These are phyloP conservation scores for Saccostrea glomerata DNA, from an alignment of 1,140 invertebrate species.

Conservation along the genomic window DNA sequence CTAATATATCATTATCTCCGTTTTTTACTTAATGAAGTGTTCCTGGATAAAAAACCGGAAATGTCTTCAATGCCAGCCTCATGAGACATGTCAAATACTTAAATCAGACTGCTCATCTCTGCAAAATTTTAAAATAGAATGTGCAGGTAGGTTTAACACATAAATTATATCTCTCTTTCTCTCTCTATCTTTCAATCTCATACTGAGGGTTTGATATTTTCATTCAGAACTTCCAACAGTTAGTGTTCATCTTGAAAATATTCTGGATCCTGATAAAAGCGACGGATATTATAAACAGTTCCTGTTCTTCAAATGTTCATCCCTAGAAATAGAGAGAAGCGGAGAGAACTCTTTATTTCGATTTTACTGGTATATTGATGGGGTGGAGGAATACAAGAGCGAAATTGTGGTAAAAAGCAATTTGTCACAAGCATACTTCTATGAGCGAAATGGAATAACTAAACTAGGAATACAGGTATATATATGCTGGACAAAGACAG, in stretches of 20 bases:
- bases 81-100: background rate
- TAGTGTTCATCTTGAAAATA: background rate
- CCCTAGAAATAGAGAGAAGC: background rate
- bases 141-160: background rate
- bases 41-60: background rate
- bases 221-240: background rate
- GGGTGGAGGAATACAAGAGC: background rate
- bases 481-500: too few relatives aligned
- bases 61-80: background rate
- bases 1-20: too few relatives aligned
- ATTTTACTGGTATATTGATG: background rate
- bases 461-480: background rate
- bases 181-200: background rate
- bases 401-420: background rate
- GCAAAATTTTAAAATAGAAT: background rate
- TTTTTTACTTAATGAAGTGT: too few relatives aligned
- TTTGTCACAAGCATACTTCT: background rate
- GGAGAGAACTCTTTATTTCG: background rate
- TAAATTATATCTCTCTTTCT: too few relatives aligned
- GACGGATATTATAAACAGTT: background rate
- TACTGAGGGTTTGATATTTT: background rate
- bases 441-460: background rate
- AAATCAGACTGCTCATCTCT: background rate
- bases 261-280: background rate
- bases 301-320: background rate